Conservation (phyloP, 2,888 invertebrate genomes). For the Heliconius aoede region DNA sequence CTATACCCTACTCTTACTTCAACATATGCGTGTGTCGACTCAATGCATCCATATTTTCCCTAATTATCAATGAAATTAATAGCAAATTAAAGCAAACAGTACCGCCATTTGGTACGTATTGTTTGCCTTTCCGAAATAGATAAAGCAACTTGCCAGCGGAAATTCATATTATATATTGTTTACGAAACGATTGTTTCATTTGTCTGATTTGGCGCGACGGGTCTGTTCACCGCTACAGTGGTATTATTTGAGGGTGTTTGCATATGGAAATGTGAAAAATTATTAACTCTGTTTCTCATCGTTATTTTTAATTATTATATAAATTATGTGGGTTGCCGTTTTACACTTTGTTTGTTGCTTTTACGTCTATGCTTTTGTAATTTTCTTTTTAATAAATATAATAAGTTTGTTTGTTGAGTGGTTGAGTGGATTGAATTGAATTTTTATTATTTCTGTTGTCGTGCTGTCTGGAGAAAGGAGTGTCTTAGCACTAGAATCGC, state of each 20-base stretch:
- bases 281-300: neutral
- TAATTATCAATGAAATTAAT: neutral
- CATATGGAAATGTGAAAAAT: constrained; percentile 4
- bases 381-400: no score
- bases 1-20: neutral
- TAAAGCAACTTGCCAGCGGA: constrained; percentile 52
- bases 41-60: neutral
- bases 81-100: neutral
- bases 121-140: constrained; percentile 46
- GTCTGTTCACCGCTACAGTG: constrained; percentile 5
- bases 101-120: constrained; percentile 19
- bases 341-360: neutral
- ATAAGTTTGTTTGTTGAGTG: no score
- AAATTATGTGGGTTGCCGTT: neutral
- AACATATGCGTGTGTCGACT: neutral
- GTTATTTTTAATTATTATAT: constrained; percentile 5
- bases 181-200: constrained; percentile 42
- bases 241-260: constrained; percentile 11
- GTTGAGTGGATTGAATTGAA: no score
- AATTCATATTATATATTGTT: constrained; percentile 54
- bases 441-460: no score
- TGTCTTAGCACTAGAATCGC: neutral
- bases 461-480: neutral
- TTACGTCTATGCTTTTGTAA: neutral
- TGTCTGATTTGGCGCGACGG: neutral